These are phyloP conservation scores for Dicaeum eximium DNA, from an alignment of 2,113 vertebrate species.

Conservation along the genomic window DNA sequence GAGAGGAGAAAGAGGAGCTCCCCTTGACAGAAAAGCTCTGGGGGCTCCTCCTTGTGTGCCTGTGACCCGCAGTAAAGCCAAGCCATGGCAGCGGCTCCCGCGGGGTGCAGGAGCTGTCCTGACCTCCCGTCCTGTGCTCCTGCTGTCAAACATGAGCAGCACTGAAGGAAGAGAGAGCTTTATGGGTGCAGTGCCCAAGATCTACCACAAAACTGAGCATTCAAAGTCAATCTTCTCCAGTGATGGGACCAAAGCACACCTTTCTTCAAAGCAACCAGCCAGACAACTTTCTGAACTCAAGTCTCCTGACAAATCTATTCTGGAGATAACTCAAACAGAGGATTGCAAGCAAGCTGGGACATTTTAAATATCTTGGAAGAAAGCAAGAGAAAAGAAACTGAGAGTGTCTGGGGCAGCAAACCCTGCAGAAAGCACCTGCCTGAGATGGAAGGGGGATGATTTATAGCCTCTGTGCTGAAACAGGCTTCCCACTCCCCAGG, in stretches of 20 bases:
- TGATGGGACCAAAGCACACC: background rate
- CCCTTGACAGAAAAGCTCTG: background rate
- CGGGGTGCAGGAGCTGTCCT: fast-evolving
- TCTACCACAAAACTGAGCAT: background rate
- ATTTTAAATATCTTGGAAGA: background rate
- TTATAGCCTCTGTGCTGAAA: background rate
- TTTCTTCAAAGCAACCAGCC: background rate
- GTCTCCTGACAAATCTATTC: background rate
- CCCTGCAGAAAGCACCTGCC: background rate
- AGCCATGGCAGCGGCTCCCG: background rate
- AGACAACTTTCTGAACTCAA: background rate
- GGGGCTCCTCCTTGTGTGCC: background rate
- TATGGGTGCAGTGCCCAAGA: background rate
- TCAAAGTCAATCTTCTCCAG: background rate
- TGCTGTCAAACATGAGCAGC: background rate
- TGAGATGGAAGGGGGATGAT: fast-evolving
- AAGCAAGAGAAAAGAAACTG: background rate
- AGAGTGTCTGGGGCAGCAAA: background rate
- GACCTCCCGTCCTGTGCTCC: background rate
- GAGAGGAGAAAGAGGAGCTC: background rate
- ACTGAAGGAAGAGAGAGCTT: background rate
- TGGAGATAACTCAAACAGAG: background rate
- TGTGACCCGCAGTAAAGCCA: background rate
- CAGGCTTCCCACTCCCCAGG: background rate
- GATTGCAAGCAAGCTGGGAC: background rate